Conservation (phyloP, 2,797 vertebrate species). For the Labeo calbasu region DNA sequence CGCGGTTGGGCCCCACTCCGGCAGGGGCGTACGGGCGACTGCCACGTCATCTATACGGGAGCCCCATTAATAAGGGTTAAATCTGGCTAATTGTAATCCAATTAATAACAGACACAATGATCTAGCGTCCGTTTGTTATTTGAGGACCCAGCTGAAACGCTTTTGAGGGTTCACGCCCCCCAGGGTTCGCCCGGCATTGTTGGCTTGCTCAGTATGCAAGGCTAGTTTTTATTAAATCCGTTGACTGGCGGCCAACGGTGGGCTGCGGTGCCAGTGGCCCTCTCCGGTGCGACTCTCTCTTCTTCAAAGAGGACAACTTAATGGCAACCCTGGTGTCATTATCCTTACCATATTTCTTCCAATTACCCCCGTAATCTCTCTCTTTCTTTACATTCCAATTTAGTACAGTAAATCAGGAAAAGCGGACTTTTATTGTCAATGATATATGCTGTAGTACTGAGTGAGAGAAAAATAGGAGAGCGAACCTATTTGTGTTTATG, state of each 20-base stretch:
- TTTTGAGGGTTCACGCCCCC: slow-evolving; percentile 5
- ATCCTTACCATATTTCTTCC: slow-evolving; percentile 65
- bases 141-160: slow-evolving; percentile 57
- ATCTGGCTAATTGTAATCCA: slow-evolving; percentile 67
- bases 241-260: background rate
- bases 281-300: slow-evolving; percentile 7
- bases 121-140: slow-evolving; percentile 59
- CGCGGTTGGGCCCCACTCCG: slow-evolving; percentile 9
- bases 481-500: slow-evolving; percentile 81
- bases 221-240: slow-evolving; percentile 41
- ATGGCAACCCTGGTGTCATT: slow-evolving; percentile 49
- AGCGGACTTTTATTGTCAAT: slow-evolving; percentile 73
- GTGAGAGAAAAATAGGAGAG: slow-evolving; percentile 62
- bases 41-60: slow-evolving; percentile 44
- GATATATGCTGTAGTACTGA: slow-evolving; percentile 71
- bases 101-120: slow-evolving; percentile 67
- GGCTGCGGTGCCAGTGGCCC: slow-evolving; percentile 26
- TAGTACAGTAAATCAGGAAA: slow-evolving; percentile 71
- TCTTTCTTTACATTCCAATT: slow-evolving; percentile 77
- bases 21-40: slow-evolving; percentile 23
- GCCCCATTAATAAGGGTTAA: slow-evolving; percentile 68
- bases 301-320: slow-evolving; percentile 15
- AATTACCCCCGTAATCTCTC: slow-evolving; percentile 73
- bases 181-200: slow-evolving; percentile 21
- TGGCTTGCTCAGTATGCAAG: slow-evolving; percentile 19